These are phyloP conservation scores for Ophioninae sp. DNA, from an alignment of 2,888 invertebrate genomes.

Conservation along the genomic window DNA sequence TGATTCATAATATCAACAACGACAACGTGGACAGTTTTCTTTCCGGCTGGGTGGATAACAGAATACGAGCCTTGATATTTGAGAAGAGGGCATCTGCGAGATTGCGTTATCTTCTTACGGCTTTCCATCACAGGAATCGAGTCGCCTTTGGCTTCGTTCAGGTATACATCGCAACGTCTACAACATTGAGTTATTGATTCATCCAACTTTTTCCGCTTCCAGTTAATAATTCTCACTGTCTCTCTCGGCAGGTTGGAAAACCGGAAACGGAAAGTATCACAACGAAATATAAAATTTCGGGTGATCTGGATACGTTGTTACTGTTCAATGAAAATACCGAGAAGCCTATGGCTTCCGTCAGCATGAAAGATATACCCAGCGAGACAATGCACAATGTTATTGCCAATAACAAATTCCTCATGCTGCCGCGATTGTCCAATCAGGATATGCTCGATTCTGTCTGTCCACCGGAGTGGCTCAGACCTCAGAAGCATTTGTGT, in stretches of 20 bases:
- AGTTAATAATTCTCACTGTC: slow-evolving; percentile 6
- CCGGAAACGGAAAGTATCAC: slow-evolving; percentile 85
- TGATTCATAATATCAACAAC: slow-evolving; percentile 88
- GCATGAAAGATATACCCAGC: slow-evolving; percentile 94
- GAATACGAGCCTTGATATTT: slow-evolving; percentile 94
- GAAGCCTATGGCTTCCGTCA: slow-evolving; percentile 91
- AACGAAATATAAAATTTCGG: slow-evolving; percentile 87
- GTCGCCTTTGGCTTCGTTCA: slow-evolving; percentile 91
- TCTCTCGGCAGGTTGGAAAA: slow-evolving; percentile 84
- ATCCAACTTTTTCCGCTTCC: slow-evolving; percentile 3
- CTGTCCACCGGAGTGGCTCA: slow-evolving; percentile 94
- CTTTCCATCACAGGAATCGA: slow-evolving; percentile 92
- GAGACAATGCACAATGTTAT: slow-evolving; percentile 94
- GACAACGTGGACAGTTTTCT: slow-evolving; percentile 90
- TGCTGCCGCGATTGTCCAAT: slow-evolving; percentile 94
- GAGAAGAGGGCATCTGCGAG: slow-evolving; percentile 89
- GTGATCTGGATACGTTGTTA: slow-evolving; percentile 90
- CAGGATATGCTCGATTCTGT: slow-evolving; percentile 92
- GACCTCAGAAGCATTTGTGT: slow-evolving; percentile 88
- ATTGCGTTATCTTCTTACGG: slow-evolving; percentile 92
- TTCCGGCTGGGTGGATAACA: slow-evolving; percentile 95
- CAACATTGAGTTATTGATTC: slow-evolving; percentile 54
- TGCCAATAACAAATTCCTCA: slow-evolving; percentile 93
- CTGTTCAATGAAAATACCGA: slow-evolving; percentile 93
- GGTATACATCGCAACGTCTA: slow-evolving; percentile 70